phyloP scores from a whole-genome alignment of 1,140 invertebrate species.

The Marisa cornuarietis region DNA sequence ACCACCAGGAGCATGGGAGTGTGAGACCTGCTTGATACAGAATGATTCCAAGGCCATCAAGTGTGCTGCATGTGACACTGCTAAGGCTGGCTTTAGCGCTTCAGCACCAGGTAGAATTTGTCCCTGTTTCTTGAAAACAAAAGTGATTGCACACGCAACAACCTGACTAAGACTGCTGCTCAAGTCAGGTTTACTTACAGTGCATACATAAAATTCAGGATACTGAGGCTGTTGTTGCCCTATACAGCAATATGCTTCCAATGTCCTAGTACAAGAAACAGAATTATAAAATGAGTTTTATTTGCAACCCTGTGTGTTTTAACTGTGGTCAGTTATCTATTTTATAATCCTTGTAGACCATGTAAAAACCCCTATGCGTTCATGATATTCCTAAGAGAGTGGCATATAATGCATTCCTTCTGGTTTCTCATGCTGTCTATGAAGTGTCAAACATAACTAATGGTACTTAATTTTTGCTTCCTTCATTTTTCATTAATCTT shows the following conservation, averaged over 20 bases:
- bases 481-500: too few relatives aligned
- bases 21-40: constrained; percentile 73
- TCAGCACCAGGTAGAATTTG: background rate
- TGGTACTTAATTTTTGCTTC: too few relatives aligned
- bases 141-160: background rate
- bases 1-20: constrained; percentile 73
- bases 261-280: background rate
- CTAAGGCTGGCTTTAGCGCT: constrained; percentile 67
- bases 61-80: constrained; percentile 74
- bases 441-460: too few relatives aligned
- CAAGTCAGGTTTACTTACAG: background rate
- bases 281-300: too few relatives aligned
- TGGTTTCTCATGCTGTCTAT: too few relatives aligned
- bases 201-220: background rate
- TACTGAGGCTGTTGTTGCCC: constrained; percentile 2
- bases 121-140: background rate
- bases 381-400: too few relatives aligned
- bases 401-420: too few relatives aligned
- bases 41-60: constrained; percentile 71
- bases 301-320: too few relatives aligned
- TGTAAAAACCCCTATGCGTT: too few relatives aligned
- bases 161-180: background rate
- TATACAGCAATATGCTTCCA: background rate
- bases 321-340: too few relatives aligned
- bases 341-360: too few relatives aligned